Percentiles rank a stretch among this genome's conserved stretches.
phyloP scores from a whole-genome alignment of 2,113 vertebrate genomes.

The Piaya cayana region DNA sequence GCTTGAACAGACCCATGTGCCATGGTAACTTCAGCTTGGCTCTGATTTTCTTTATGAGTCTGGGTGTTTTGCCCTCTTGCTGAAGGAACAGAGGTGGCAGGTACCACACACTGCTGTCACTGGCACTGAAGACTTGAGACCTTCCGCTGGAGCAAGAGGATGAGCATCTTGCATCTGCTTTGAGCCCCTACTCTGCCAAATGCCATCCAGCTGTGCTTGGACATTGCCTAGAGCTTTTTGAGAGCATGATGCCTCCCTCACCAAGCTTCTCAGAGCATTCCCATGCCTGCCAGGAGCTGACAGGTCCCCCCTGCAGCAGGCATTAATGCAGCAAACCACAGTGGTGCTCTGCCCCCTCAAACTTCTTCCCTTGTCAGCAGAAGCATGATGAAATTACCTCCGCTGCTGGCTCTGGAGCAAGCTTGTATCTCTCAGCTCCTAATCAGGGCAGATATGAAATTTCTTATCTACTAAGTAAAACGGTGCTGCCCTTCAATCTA shows the following conservation, averaged over 20 bases:
- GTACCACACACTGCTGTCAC: background rate
- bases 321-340: background rate
- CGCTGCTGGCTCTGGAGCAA: background rate
- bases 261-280: background rate
- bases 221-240: background rate
- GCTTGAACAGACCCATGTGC: background rate
- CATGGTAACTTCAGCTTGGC: background rate
- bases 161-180: background rate
- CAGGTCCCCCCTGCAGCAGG: background rate
- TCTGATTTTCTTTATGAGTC: background rate
- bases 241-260: accelerated
- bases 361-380: constrained; percentile 25
- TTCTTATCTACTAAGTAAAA: constrained; percentile 68
- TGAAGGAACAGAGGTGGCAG: background rate
- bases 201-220: background rate
- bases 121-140: accelerated
- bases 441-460: constrained; percentile 62
- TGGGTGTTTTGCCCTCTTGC: background rate
- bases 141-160: background rate
- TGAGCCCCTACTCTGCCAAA: accelerated
- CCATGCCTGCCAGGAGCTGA: background rate
- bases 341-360: background rate
- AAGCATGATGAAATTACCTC: constrained; percentile 61
- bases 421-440: constrained; percentile 38
- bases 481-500: constrained; percentile 46